Evolutionary conservation across 64 coral and sea anemone species (phyloP).

Genomic region (Platygyra sinensis): DNA sequence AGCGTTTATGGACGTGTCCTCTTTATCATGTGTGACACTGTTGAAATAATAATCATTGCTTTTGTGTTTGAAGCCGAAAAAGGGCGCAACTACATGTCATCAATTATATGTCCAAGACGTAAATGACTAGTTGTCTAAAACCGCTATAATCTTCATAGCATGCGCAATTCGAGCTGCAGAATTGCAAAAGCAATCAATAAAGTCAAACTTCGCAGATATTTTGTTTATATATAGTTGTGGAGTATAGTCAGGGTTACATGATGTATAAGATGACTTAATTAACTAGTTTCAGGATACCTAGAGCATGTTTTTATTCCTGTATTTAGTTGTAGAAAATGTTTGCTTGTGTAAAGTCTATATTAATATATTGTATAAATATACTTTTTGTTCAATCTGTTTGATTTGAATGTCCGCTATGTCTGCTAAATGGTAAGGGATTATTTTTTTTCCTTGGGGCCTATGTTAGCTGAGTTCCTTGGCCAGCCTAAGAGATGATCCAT

Average conservation of each 20-base stretch:
- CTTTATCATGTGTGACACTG: neutral
- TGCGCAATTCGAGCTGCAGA: no score
- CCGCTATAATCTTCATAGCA: no score
- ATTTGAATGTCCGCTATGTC: neutral
- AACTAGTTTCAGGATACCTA: neutral
- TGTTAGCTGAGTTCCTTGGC: neutral
- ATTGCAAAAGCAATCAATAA: neutral
- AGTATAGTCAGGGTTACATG: neutral
- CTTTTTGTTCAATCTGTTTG: neutral
- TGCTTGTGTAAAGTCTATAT: neutral
- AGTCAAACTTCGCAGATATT: neutral
- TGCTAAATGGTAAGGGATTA: neutral
- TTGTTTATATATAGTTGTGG: conserved; percentile 9
- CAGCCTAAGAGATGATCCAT: neutral
- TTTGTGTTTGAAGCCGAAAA: neutral
- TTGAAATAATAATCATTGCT: neutral
- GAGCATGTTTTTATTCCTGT: neutral
- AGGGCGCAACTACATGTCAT: no score
- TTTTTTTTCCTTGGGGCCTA: neutral
- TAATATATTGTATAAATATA: neutral
- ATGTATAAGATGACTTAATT: neutral
- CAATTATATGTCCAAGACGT: no score
- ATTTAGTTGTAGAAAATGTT: conserved; percentile 15
- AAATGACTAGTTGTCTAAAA: no score
- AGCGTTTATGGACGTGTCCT: neutral